Evolutionary conservation across 1,140 invertebrate species (phyloP), one percentile per base, ranked within the genome.

Genomic region (Octopus bimaculoides): DNA sequence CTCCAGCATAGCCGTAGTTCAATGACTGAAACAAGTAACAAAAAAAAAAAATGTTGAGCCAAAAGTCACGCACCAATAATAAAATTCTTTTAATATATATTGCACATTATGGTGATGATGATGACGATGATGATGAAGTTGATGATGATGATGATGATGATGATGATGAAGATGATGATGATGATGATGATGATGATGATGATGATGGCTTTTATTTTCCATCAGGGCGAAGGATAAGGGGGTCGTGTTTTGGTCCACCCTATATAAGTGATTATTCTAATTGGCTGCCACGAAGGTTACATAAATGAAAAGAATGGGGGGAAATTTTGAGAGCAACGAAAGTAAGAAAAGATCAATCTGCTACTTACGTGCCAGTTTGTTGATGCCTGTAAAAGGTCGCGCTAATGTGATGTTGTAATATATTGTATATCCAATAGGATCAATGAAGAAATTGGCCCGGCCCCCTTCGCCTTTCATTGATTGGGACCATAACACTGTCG

Each of bases 101-200:
- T n/a, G n/a, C n/a, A n/a, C n/a, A n/a, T n/a, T n/a, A 41, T 2
- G 2, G 0, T 41, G 26, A 41, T 41, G 26, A 41, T 41, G 26
- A 41, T 41, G 26, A 41, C 2, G 26, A 41, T 41, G 26, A 41
- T 41, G 26, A 41, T 41, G 20, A 10, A 2, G 73, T 17, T 54
- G 78, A 78, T 73, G 78, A 78, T 74, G 56, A 78, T 78, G 78
- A 73, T 74, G 78, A 73, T 73, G 78, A 73, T 3, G 78, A 78
- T 78, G 66, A 78, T 78, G 78, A 78, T 74, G 78, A 78, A 75
- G 78, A 73, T 78, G 78, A 78, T 74, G 78, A 78, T 73, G 66
- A 78, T 78, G 78, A 78, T 78, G 78, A 78, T 78, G 78, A 78
- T 78, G 78, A 78, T 69, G 78, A 78, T 73, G 78, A 78, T 78